These are phyloP conservation scores for Okapia johnstoni DNA, from an alignment of 2,113 vertebrate species.

Conservation along the genomic window DNA sequence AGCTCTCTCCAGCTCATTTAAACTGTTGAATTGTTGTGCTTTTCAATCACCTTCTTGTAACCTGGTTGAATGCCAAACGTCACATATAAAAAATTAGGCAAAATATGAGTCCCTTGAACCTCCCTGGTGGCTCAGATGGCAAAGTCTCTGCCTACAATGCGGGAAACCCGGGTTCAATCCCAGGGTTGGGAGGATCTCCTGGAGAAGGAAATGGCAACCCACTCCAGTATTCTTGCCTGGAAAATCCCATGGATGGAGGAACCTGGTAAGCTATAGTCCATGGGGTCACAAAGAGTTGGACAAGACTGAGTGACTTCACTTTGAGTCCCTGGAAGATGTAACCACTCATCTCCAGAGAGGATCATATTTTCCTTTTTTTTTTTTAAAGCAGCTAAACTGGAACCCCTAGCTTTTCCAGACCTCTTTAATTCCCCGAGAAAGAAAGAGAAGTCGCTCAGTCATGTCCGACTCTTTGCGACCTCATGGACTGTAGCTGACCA, in stretches of 20 bases:
- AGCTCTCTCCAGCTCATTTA: background rate
- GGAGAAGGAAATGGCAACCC: no score
- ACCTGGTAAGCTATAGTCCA: no score
- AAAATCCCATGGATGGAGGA: no score
- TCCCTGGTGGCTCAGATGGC: no score
- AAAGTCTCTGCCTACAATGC: no score
- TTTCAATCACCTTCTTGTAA: background rate
- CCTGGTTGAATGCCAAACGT: background rate
- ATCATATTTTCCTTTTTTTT: background rate
- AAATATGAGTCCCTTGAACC: background rate
- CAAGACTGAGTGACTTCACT: no score
- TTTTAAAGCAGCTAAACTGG: background rate
- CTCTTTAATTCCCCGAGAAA: background rate
- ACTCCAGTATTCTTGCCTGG: no score
- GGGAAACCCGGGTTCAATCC: no score
- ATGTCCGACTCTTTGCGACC: background rate
- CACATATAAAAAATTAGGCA: background rate
- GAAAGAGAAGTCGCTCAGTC: background rate
- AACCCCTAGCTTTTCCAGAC: background rate
- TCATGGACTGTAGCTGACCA: background rate
- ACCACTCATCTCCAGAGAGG: background rate
- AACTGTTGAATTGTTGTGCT: background rate
- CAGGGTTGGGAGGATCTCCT: no score
- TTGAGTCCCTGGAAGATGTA: background rate
- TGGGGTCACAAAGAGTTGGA: no score